phyloP scores from a whole-genome alignment of 2,888 invertebrate species.

The Drymonia ruficornis region DNA sequence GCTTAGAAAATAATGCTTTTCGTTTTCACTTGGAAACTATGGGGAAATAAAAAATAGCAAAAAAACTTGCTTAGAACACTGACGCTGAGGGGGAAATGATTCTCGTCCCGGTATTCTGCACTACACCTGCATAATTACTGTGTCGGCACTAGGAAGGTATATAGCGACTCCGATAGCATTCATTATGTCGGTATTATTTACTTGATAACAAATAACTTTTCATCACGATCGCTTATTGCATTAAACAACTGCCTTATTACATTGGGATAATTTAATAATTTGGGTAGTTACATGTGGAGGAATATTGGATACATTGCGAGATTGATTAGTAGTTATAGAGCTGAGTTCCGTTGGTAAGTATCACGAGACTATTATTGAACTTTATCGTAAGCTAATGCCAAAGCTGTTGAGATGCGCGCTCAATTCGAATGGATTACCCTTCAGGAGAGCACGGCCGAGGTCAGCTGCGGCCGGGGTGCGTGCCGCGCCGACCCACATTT shows the following conservation, averaged over 20 bases:
- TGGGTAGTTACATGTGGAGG: too few relatives aligned
- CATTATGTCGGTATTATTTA: not conserved
- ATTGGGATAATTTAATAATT: too few relatives aligned
- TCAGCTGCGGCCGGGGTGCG: slow-evolving; percentile 67
- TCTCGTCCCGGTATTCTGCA: slow-evolving; percentile 43
- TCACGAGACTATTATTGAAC: not conserved
- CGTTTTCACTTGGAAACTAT: slow-evolving; percentile 75
- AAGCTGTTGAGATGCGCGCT: slow-evolving; percentile 49
- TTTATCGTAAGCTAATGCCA: slow-evolving; percentile 29
- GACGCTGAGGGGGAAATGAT: slow-evolving; percentile 41
- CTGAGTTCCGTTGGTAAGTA: too few relatives aligned
- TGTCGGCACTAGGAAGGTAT: slow-evolving; percentile 12
- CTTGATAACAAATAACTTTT: not conserved
- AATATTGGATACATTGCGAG: too few relatives aligned
- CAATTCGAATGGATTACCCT: slow-evolving; percentile 75
- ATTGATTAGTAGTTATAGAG: too few relatives aligned
- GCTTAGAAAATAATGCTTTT: slow-evolving; percentile 80
- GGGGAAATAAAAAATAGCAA: slow-evolving; percentile 51
- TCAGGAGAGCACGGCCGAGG: slow-evolving; percentile 67
- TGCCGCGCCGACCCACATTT: slow-evolving; percentile 82
- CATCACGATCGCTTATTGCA: slow-evolving; percentile 1
- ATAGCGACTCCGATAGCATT: not conserved
- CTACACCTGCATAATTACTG: slow-evolving; percentile 38
- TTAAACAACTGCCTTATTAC: not conserved
- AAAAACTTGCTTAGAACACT: slow-evolving; percentile 33